phyloP scores from a whole-genome alignment of 2,797 vertebrate genomes.

The Labeo calbasu region DNA sequence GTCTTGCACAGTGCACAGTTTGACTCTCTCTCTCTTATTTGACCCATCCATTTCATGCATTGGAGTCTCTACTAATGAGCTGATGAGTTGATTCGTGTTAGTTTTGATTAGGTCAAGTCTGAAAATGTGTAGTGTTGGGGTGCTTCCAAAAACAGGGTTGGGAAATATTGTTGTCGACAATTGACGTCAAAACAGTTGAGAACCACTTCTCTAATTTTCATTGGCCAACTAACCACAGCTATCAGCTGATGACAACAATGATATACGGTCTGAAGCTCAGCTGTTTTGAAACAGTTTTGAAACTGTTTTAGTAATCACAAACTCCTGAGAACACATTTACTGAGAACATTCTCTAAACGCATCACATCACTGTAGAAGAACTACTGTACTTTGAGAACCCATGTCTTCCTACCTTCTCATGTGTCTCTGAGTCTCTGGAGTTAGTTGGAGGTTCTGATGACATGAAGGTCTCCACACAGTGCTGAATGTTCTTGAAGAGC shows the following conservation, averaged over 20 bases:
- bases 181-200: no score
- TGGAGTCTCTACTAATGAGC: not conserved
- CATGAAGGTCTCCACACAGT: not conserved
- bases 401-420: constrained; percentile 30
- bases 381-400: not conserved
- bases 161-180: not conserved
- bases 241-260: no score
- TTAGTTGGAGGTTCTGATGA: not conserved
- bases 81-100: not conserved
- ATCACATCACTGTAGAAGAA: not conserved
- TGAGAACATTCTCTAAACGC: not conserved
- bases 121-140: no score
- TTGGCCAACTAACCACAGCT: no score
- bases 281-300: no score
- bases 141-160: no score
- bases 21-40: not conserved
- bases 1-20: not conserved
- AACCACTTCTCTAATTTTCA: no score
- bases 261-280: no score
- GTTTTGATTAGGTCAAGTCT: not conserved
- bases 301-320: no score
- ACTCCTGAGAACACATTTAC: no score
- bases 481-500: not conserved
- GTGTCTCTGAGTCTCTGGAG: constrained; percentile 4
- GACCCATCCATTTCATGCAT: not conserved